Conservation (phyloP, 2,888 invertebrate species). For the Drosophila atripex region DNA sequence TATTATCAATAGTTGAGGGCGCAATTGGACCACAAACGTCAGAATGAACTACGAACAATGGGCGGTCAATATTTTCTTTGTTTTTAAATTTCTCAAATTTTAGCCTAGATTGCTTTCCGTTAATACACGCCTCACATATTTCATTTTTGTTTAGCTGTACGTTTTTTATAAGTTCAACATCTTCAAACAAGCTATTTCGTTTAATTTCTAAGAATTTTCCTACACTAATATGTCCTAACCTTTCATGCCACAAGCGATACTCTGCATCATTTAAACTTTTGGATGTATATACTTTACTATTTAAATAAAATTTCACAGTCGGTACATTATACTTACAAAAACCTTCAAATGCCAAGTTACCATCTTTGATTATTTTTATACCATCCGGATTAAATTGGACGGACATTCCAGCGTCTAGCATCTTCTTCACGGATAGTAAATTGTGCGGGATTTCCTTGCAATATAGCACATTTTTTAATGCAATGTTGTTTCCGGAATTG, state of each 20-base stretch:
- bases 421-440: conserved; percentile 7
- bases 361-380: conserved; percentile 5
- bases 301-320: neutral
- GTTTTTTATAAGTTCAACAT: conserved; percentile 1
- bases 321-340: neutral
- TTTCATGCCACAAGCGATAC: neutral
- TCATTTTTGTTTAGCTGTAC: conserved; percentile 2
- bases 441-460: no score
- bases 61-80: neutral
- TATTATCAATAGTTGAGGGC: conserved; percentile 15
- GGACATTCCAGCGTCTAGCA: conserved; percentile 5
- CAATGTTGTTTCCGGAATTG: neutral
- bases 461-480: neutral
- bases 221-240: neutral
- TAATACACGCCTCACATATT: neutral
- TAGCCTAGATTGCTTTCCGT: conserved; percentile 1
- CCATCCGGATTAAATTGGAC: no score
- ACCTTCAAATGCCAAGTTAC: neutral
- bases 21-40: conserved; percentile 23
- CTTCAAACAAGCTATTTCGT: conserved; percentile 3
- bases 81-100: conserved; percentile 5
- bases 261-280: conserved; percentile 5
- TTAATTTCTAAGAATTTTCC: conserved; percentile 13
- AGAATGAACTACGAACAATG: conserved; percentile 10
- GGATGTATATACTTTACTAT: neutral